These are phyloP conservation scores for Archegozetes longisetosus DNA, from an alignment of 1,140 invertebrate species.

Conservation along the genomic window DNA sequence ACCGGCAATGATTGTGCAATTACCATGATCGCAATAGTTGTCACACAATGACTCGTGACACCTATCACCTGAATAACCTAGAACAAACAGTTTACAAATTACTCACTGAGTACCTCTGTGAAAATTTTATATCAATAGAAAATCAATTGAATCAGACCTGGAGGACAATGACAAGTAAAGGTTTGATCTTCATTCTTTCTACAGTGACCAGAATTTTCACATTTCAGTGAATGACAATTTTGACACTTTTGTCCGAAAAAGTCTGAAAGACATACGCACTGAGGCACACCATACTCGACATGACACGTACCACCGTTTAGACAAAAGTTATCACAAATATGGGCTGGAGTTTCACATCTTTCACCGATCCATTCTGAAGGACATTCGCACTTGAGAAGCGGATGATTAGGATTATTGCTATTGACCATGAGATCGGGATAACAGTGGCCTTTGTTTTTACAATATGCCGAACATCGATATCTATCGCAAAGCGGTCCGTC, in stretches of 20 bases:
- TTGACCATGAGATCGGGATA: conserved; percentile 29
- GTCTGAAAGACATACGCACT: conserved; percentile 25
- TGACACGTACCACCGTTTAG: conserved; percentile 42
- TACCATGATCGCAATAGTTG: too few relatives aligned
- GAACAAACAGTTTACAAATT: too few relatives aligned
- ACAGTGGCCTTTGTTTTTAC: conserved; percentile 45
- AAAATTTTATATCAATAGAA: too few relatives aligned
- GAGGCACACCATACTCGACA: conserved; percentile 18
- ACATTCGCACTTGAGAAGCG: conserved; percentile 36
- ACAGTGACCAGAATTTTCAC: too few relatives aligned
- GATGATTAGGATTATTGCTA: conserved; percentile 9
- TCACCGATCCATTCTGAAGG: conserved; percentile 44
- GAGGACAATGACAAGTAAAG: too few relatives aligned
- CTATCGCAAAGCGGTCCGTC: conserved; percentile 42
- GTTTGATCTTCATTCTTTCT: too few relatives aligned
- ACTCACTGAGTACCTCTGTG: too few relatives aligned
- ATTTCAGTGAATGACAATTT: too few relatives aligned
- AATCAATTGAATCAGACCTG: too few relatives aligned
- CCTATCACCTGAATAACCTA: too few relatives aligned
- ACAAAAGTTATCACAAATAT: conserved; percentile 36
- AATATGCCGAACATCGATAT: conserved; percentile 43
- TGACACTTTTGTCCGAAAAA: conserved; percentile 22
- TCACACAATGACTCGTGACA: too few relatives aligned
- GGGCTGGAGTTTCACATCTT: conserved; percentile 42
- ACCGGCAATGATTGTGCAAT: too few relatives aligned